These are phyloP conservation scores for Bungarus multicinctus DNA, from an alignment of 2,113 vertebrate species.

Conservation along the genomic window DNA sequence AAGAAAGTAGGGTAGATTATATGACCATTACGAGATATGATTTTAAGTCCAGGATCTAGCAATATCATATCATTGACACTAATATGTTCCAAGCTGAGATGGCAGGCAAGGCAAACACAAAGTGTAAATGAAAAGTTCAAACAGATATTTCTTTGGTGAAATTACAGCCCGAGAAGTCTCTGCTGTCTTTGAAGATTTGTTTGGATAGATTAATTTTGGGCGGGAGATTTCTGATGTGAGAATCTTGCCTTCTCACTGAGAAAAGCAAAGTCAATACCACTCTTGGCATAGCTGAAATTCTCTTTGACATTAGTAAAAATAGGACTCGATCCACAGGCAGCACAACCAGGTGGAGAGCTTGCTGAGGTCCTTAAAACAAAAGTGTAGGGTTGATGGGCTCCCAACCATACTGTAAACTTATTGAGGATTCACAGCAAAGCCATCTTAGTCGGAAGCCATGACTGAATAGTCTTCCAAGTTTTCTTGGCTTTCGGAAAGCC, in stretches of 20 bases:
- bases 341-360: slow-evolving; percentile 11
- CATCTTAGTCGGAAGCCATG: slow-evolving; percentile 1
- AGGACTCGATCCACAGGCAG: background rate
- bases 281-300: background rate
- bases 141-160: background rate
- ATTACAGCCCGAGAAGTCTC: background rate
- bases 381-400: slow-evolving; percentile 23
- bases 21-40: background rate
- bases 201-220: background rate
- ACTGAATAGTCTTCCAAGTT: slow-evolving; percentile 1
- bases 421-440: slow-evolving; percentile 41
- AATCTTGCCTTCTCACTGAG: background rate
- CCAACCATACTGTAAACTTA: slow-evolving; percentile 21
- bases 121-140: background rate
- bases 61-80: background rate
- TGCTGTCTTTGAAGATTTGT: background rate
- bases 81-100: background rate
- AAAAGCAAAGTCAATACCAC: slow-evolving; percentile 18
- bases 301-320: slow-evolving; percentile 11
- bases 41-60: background rate
- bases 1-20: background rate
- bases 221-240: background rate
- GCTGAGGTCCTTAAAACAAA: slow-evolving; percentile 8
- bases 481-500: slow-evolving; percentile 20
- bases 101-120: background rate